Evolutionary conservation across 2,888 invertebrate species (phyloP).

Genomic region (Congeria kusceri): DNA sequence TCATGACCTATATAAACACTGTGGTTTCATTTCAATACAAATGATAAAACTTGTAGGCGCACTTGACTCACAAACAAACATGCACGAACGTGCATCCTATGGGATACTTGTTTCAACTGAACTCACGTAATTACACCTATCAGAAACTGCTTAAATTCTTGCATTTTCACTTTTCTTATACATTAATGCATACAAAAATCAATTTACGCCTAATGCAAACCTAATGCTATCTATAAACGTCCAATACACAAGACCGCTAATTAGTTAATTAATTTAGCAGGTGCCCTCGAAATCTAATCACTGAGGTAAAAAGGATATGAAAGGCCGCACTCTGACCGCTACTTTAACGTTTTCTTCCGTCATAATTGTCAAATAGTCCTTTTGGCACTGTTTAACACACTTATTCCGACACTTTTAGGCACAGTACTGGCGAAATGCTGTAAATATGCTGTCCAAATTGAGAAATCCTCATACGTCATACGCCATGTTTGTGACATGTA

Average conservation of each 20-base stretch:
- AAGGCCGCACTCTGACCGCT: conserved; percentile 87
- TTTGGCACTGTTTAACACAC: conserved; percentile 26
- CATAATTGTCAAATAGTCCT: conserved; percentile 59
- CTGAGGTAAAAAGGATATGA: conserved; percentile 84
- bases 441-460: conserved; percentile 14
- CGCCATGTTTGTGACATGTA: conserved; percentile 68
- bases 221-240: too few species aligned
- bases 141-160: too few species aligned
- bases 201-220: not conserved
- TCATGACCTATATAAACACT: too few species aligned
- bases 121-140: too few species aligned
- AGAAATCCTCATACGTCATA: conserved; percentile 26
- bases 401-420: not conserved
- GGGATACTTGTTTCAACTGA: not conserved
- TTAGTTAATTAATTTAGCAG: conserved; percentile 20
- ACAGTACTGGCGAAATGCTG: conserved; percentile 10
- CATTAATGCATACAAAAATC: not conserved
- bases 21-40: too few species aligned
- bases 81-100: conserved; percentile 18
- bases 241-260: not conserved
- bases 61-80: not conserved
- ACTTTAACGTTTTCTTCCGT: conserved; percentile 87
- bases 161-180: too few species aligned
- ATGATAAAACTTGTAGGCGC: too few species aligned
- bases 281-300: conserved; percentile 26